Conservation (phyloP, 37 sponge, comb jelly and placozoan genomes). For the Diacarnus erythraeanus region DNA sequence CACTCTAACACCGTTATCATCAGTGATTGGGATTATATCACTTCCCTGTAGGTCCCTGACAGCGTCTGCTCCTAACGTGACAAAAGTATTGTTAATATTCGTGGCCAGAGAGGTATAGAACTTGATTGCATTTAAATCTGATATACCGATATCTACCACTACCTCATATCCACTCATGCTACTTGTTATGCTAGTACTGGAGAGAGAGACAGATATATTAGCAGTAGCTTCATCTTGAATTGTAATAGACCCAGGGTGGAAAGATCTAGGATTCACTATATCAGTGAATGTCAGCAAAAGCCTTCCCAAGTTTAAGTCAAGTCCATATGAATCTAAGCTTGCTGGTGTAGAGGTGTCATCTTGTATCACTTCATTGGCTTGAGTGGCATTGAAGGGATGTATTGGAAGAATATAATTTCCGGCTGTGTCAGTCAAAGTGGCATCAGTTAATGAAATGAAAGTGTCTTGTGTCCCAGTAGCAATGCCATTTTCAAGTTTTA, state of each 20-base stretch:
- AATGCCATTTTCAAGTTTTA: constrained; percentile 63
- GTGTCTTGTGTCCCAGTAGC: constrained; percentile 45
- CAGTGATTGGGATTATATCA: constrained; percentile 60
- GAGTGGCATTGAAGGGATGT: constrained; percentile 25
- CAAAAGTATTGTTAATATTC: constrained; percentile 64
- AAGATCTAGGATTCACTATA: constrained; percentile 43
- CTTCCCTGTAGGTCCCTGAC: constrained; percentile 58
- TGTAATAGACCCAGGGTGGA: constrained; percentile 34
- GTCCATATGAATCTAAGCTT: constrained; percentile 39
- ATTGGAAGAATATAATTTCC: constrained; percentile 56
- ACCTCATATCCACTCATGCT: constrained; percentile 54
- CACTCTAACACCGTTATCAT: constrained; percentile 59
- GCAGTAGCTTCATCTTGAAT: constrained; percentile 71
- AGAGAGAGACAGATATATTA: constrained; percentile 34
- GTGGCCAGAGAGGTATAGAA: constrained; percentile 70
- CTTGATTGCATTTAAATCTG: constrained; percentile 68
- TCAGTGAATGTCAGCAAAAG: constrained; percentile 81
- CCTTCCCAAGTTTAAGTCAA: constrained; percentile 76
- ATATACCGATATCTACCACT: constrained; percentile 20
- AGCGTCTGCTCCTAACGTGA: constrained; percentile 61
- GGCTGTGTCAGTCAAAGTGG: constrained; percentile 75
- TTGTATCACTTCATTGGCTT: not conserved
- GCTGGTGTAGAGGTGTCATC: constrained; percentile 54
- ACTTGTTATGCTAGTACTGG: constrained; percentile 29
- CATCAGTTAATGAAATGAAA: constrained; percentile 50